These are phyloP conservation scores for Leptopilina clavipes DNA, from an alignment of 1,140 invertebrate genomes.

Conservation along the genomic window DNA sequence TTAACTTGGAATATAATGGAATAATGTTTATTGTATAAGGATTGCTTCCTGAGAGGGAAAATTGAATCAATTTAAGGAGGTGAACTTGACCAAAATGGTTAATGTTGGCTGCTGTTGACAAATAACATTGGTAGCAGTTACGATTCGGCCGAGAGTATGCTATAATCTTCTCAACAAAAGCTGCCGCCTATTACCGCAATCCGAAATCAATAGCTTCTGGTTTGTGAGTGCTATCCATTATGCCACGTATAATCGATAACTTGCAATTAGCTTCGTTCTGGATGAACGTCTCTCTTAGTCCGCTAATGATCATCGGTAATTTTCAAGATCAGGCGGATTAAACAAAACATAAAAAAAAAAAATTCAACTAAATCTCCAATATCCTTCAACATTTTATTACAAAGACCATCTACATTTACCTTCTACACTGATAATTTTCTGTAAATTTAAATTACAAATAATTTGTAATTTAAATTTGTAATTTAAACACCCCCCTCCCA, in stretches of 20 bases:
- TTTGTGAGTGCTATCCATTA: constrained; percentile 62
- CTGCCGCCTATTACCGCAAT: constrained; percentile 60
- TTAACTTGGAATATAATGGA: too few species aligned
- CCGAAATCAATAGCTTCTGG: constrained; percentile 67
- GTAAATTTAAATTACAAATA: too few species aligned
- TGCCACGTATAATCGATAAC: constrained; percentile 44
- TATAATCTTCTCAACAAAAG: constrained; percentile 67
- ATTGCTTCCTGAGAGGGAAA: background rate
- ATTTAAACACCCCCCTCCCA: too few species aligned
- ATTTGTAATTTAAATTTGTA: too few species aligned
- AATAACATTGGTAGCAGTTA: constrained; percentile 27
- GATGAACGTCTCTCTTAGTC: constrained; percentile 12
- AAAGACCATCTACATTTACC: too few species aligned
- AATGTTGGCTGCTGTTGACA: constrained; percentile 18
- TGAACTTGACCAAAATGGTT: constrained; percentile 1
- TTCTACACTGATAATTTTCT: too few species aligned
- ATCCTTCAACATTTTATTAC: too few species aligned
- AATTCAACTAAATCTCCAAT: too few species aligned
- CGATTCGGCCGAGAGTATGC: constrained; percentile 52
- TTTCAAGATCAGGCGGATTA: background rate
- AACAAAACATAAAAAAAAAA: too few species aligned
- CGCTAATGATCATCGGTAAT: background rate
- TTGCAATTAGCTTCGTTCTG: constrained; percentile 38
- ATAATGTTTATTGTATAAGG: background rate
- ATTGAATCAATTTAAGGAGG: background rate